These are phyloP conservation scores for Spialia ferax DNA, from an alignment of 2,888 invertebrate genomes.

Conservation along the genomic window DNA sequence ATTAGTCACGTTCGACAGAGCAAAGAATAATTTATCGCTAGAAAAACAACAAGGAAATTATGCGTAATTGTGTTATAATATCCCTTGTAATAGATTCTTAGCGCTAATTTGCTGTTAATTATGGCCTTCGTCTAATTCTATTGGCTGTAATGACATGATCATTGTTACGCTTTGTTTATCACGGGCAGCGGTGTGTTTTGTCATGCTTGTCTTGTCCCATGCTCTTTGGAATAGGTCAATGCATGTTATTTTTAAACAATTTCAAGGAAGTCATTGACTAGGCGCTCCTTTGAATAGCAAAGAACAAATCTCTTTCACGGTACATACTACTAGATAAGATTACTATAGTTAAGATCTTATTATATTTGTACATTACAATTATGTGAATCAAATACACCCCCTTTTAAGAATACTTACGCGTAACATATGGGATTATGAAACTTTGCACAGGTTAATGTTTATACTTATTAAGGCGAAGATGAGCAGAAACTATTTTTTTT, in stretches of 20 bases:
- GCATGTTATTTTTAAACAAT: not conserved
- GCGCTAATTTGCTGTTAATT: conserved; percentile 67
- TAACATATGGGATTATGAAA: no score
- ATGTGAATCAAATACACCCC: no score
- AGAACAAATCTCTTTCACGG: no score
- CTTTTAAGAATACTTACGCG: no score
- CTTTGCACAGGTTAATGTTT: no score
- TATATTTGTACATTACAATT: no score
- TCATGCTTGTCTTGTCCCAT: conserved; percentile 4
- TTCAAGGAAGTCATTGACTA: no score
- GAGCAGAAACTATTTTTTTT: no score
- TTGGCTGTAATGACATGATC: conserved; percentile 56
- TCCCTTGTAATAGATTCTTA: conserved; percentile 58
- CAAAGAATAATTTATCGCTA: conserved; percentile 57
- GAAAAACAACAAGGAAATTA: conserved; percentile 60
- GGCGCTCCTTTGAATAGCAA: no score
- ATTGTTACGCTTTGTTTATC: conserved; percentile 55
- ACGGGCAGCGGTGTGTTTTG: conserved; percentile 16
- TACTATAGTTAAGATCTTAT: no score
- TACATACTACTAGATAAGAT: no score
- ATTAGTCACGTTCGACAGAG: conserved; percentile 33
- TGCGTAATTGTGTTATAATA: conserved; percentile 70
- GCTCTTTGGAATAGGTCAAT: conserved; percentile 2
- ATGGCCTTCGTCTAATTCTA: conserved; percentile 54
- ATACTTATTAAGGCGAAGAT: no score